A percentile compares a stretch with the other conserved stretches of the same genome.
Conservation (phyloP, 2,797 vertebrate species). For the Acestrorhynchus altus region DNA sequence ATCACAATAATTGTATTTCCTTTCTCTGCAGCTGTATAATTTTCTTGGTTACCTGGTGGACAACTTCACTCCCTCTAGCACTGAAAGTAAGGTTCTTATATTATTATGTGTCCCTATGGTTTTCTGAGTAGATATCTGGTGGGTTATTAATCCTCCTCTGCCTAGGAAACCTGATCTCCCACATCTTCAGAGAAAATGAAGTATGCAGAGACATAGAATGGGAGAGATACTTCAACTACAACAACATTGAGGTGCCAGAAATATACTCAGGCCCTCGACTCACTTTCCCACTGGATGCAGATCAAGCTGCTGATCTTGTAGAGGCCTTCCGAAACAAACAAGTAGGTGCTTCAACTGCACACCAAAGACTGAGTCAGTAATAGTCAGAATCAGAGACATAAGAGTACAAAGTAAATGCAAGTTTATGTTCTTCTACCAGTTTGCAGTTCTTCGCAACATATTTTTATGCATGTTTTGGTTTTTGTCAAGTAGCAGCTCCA, state of each 20-base stretch:
- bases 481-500: slow-evolving; percentile 90
- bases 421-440: neutral
- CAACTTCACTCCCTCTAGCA: slow-evolving; percentile 87
- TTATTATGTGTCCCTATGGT: neutral
- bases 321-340: slow-evolving; percentile 94
- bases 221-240: slow-evolving; percentile 83
- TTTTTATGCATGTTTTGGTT: slow-evolving; percentile 47
- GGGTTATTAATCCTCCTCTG: slow-evolving; percentile 23
- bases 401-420: too few relatives aligned
- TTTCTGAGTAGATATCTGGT: neutral
- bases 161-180: slow-evolving; percentile 88
- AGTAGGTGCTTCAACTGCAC: slow-evolving; percentile 74
- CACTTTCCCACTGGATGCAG: slow-evolving; percentile 87
- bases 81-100: slow-evolving; percentile 82
- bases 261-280: slow-evolving; percentile 88
- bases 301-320: slow-evolving; percentile 84
- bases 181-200: slow-evolving; percentile 87
- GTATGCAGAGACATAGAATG: slow-evolving; percentile 79
- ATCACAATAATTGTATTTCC: neutral
- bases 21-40: slow-evolving; percentile 84
- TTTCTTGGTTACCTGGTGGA: slow-evolving; percentile 95
- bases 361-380: too few relatives aligned
- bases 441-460: neutral
- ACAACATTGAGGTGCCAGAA: slow-evolving; percentile 85
- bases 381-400: too few relatives aligned